Conservation (phyloP, 92 coral and sea anemone genomes). For the Palythoa grandis region DNA sequence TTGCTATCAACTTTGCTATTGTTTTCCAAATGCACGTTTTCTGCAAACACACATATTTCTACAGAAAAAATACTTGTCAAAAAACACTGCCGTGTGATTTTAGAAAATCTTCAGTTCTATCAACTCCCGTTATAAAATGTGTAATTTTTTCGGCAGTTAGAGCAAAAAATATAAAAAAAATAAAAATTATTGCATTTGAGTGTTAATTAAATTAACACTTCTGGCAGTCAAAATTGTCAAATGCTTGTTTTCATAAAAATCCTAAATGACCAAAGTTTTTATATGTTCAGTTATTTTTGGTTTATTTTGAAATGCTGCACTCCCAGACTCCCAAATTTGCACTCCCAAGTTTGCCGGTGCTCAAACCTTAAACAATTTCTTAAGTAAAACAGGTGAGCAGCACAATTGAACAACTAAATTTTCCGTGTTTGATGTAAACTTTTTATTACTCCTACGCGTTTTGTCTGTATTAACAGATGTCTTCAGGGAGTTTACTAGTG, state of each 20-base stretch:
- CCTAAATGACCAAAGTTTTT: conserved; percentile 16
- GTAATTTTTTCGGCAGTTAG: conserved; percentile 9
- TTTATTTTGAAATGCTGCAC: conserved; percentile 27
- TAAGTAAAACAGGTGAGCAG: too few species aligned
- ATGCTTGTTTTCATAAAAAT: conserved; percentile 22
- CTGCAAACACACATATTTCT: conserved; percentile 19
- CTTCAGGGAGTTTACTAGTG: too few species aligned
- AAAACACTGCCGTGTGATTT: conserved; percentile 22
- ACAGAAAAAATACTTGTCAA: conserved; percentile 2
- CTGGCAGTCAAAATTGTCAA: conserved; percentile 18
- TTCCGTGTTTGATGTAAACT: too few species aligned
- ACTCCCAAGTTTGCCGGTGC: conserved; percentile 14
- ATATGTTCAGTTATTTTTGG: conserved; percentile 18
- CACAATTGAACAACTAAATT: too few species aligned
- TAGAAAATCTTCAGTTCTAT: conserved; percentile 15
- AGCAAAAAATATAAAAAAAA: conserved; percentile 9
- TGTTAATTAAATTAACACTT: conserved; percentile 30
- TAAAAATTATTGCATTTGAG: not conserved
- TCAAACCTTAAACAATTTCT: conserved; percentile 19
- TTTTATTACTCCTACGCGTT: too few species aligned
- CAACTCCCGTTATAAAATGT: conserved; percentile 13
- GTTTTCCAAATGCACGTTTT: conserved; percentile 22
- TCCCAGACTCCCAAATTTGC: conserved; percentile 13
- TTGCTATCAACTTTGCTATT: conserved; percentile 20
- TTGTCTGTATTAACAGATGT: too few species aligned